phyloP scores from a whole-genome alignment of 2,888 invertebrate species.

The Torymus aiolomorphi region DNA sequence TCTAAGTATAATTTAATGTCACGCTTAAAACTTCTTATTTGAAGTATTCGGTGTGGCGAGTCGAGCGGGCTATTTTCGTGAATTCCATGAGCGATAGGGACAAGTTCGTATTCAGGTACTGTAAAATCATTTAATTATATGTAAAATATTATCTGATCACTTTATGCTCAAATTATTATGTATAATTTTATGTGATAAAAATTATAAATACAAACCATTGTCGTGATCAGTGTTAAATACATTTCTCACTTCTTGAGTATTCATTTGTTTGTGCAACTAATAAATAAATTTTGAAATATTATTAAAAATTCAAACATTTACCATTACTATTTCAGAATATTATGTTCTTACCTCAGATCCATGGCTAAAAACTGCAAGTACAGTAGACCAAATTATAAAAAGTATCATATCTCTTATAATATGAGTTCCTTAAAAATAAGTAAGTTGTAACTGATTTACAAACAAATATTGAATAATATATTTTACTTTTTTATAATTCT shows the following conservation, averaged over 20 bases:
- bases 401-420: conserved; percentile 11
- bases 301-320: not conserved
- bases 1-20: conserved; percentile 64
- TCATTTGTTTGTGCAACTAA: conserved; percentile 66
- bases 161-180: not conserved
- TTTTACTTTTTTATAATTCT: no score
- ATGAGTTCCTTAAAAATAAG: not conserved
- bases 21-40: conserved; percentile 62
- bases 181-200: not conserved
- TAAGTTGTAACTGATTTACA: not conserved
- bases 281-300: conserved; percentile 11
- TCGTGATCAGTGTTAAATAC: conserved; percentile 62
- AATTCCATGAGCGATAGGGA: conserved; percentile 62
- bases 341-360: conserved; percentile 23
- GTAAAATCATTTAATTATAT: conserved; percentile 39
- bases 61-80: conserved; percentile 26
- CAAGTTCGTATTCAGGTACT: conserved; percentile 69
- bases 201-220: conserved; percentile 55
- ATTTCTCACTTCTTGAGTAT: conserved; percentile 62
- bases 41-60: conserved; percentile 49
- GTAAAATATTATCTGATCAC: not conserved
- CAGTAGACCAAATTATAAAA: conserved; percentile 17
- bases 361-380: conserved; percentile 18
- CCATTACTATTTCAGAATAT: not conserved
- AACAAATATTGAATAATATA: not conserved